phyloP scores from a whole-genome alignment of 2,113 vertebrate species.

The Pseudois nayaur region DNA sequence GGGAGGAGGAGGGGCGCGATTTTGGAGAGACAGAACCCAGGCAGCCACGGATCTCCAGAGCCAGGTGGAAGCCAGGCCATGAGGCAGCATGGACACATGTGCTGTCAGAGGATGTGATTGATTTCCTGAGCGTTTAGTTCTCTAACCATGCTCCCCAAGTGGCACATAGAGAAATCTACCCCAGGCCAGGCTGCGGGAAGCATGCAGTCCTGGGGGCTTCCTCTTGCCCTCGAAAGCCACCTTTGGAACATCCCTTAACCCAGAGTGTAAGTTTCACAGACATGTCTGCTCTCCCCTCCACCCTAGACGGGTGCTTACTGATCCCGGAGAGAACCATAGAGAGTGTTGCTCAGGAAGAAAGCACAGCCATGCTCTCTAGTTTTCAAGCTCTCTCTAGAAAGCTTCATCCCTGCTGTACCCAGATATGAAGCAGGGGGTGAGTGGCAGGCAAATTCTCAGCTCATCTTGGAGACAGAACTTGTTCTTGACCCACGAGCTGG shows the following conservation, averaged over 20 bases:
- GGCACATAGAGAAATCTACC: not conserved
- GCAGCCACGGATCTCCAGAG: not conserved
- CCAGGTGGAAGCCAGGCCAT: not conserved
- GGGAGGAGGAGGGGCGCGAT: not conserved
- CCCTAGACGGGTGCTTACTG: not conserved
- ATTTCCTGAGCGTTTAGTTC: not conserved
- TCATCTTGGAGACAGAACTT: conserved; percentile 52
- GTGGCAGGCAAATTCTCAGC: conserved; percentile 14
- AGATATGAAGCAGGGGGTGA: conserved; percentile 17
- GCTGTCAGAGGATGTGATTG: not conserved
- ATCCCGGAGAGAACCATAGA: not conserved
- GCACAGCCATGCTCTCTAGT: not conserved
- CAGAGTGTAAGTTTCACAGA: not conserved
- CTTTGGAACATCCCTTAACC: not conserved
- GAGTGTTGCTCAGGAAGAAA: not conserved
- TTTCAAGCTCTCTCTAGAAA: not conserved
- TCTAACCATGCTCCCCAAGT: not conserved
- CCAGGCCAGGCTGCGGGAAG: not conserved
- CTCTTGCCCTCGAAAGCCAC: not conserved
- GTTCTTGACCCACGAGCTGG: conserved; percentile 45
- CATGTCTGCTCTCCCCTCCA: not conserved
- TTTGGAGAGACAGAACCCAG: not conserved
- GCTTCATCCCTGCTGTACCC: not conserved
- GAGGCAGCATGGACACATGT: accelerated
- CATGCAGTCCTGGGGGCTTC: not conserved